These are phyloP conservation scores for Euglossa dilemma DNA, from an alignment of 1,140 invertebrate species.

Conservation along the genomic window DNA sequence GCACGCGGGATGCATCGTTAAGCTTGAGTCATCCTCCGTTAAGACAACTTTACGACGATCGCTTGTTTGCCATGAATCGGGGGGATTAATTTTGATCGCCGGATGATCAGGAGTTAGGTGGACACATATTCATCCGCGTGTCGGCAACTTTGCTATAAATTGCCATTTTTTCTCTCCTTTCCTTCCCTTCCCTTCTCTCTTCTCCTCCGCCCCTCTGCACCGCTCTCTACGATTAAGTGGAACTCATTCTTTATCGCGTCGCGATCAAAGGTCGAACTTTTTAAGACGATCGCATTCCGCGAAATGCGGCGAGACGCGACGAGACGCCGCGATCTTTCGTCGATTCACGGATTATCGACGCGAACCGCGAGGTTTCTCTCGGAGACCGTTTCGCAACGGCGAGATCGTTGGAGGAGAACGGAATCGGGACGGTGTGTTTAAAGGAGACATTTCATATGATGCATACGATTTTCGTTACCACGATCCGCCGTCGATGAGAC, in stretches of 20 bases:
- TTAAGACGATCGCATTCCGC: not conserved
- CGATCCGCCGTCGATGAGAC: not conserved
- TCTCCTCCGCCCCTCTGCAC: not conserved
- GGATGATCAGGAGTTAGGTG: not conserved
- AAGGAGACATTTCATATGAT: not conserved
- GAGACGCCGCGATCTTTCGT: not conserved
- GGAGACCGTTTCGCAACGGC: not conserved
- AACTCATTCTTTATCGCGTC: conserved; percentile 8
- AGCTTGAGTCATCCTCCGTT: not conserved
- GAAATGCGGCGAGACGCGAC: conserved; percentile 8
- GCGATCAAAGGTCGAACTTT: conserved; percentile 15
- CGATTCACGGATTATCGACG: conserved; percentile 24
- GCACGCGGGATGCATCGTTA: not conserved
- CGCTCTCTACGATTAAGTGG: not conserved
- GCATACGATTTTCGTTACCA: not conserved
- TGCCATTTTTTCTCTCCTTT: not conserved
- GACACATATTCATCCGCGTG: not conserved
- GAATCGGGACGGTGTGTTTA: conserved; percentile 11
- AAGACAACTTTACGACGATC: not conserved
- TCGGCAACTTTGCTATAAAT: not conserved
- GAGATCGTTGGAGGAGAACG: not conserved
- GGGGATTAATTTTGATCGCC: not conserved
- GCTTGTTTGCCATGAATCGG: not conserved
- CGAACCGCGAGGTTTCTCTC: not conserved
- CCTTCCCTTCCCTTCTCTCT: not conserved